phyloP scores from a whole-genome alignment of 37 sponge, comb jelly and placozoan genomes.

The Geodia barretti region DNA sequence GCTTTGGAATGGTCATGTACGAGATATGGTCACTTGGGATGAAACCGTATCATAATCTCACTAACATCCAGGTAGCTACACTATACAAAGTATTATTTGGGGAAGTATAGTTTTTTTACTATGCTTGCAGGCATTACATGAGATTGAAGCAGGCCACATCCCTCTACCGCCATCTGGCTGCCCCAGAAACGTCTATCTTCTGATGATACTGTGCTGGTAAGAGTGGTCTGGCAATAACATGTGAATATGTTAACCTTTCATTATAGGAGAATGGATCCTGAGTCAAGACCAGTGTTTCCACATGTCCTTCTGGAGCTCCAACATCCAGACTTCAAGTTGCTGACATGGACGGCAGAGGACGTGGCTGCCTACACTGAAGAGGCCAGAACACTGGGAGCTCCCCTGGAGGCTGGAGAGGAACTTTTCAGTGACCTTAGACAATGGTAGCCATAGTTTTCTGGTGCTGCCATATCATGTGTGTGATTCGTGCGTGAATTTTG shows the following conservation, averaged over 20 bases:
- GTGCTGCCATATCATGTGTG: neutral
- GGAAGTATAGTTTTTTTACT: neutral
- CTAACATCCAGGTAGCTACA: neutral
- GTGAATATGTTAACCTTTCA: neutral
- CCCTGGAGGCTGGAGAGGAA: neutral
- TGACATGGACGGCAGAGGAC: slow-evolving; percentile 19
- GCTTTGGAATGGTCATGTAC: slow-evolving; percentile 33
- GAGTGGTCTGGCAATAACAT: too few species aligned
- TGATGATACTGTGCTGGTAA: too few species aligned
- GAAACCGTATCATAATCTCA: neutral
- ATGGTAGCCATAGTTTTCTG: neutral
- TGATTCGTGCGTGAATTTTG: too few species aligned
- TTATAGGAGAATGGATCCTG: slow-evolving; percentile 1
- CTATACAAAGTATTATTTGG: neutral
- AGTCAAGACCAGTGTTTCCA: neutral
- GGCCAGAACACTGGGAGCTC: slow-evolving; percentile 22
- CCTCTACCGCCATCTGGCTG: too few species aligned
- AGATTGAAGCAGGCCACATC: neutral
- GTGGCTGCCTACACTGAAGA: neutral
- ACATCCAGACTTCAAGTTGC: neutral
- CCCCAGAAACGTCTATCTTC: too few species aligned
- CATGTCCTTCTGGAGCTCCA: neutral
- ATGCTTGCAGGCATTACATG: neutral
- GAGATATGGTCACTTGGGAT: slow-evolving; percentile 39
- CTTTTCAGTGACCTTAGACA: slow-evolving; percentile 12